These are phyloP conservation scores for Ellobius talpinus DNA, from an alignment of 2,113 vertebrate genomes.

Conservation along the genomic window DNA sequence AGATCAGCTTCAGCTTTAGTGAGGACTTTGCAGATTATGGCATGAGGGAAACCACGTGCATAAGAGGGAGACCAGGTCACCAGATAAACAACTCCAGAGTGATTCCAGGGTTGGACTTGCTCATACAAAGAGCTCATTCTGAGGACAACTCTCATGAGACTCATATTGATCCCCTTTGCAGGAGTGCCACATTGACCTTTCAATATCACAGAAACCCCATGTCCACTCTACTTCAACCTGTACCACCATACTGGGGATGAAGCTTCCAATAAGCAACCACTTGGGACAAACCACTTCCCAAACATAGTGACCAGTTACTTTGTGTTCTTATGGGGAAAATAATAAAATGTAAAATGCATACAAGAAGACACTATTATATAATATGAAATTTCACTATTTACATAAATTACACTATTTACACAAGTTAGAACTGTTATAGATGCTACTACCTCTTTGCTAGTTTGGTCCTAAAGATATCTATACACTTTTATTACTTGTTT, in stretches of 20 bases:
- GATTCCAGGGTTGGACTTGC: not conserved
- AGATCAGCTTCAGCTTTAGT: not conserved
- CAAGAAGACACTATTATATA: not conserved
- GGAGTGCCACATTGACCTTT: not conserved
- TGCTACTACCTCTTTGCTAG: not conserved
- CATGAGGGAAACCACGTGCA: rapidly evolving
- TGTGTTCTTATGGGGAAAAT: not conserved
- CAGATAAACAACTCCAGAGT: not conserved
- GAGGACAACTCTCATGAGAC: not conserved
- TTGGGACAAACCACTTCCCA: not conserved
- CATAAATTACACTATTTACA: not conserved
- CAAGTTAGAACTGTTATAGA: not conserved
- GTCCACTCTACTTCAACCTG: not conserved
- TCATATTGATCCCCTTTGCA: too few relatives aligned
- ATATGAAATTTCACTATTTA: not conserved
- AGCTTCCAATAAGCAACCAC: not conserved
- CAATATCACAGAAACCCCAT: not conserved
- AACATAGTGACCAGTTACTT: not conserved
- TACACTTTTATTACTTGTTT: not conserved
- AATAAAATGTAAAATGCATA: conserved; percentile 5
- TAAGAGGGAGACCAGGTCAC: not conserved
- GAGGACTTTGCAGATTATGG: not conserved
- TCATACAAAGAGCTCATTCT: not conserved
- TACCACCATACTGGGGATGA: not conserved
- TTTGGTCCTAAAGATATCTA: conserved; percentile 26